These are phyloP conservation scores for Quadroppia sp. DNA, from an alignment of 2,888 invertebrate species.

Conservation along the genomic window DNA sequence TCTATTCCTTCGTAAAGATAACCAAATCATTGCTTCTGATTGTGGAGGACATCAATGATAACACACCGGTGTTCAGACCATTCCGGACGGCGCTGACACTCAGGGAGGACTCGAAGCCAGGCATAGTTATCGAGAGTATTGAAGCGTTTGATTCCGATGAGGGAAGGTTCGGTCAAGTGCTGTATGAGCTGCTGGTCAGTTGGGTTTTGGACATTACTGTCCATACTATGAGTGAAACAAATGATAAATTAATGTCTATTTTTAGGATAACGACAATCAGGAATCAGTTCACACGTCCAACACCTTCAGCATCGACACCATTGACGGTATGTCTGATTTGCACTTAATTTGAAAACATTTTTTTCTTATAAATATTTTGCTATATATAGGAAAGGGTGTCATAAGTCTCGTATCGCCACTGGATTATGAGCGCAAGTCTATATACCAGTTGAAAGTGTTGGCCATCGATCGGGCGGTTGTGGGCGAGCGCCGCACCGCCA, in stretches of 20 bases:
- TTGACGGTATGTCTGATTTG: conserved; percentile 59
- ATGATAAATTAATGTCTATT: background rate
- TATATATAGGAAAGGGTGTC: conserved; percentile 64
- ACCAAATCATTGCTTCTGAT: conserved; percentile 72
- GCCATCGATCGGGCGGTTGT: conserved; percentile 49
- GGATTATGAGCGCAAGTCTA: conserved; percentile 79
- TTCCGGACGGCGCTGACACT: conserved; percentile 76
- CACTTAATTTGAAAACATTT: no score
- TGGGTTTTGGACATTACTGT: no score
- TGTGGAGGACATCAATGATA: conserved; percentile 85
- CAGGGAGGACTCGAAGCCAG: conserved; percentile 67
- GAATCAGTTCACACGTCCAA: conserved; percentile 54
- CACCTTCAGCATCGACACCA: conserved; percentile 73
- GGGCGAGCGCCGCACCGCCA: conserved; percentile 66
- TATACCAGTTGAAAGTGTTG: conserved; percentile 66
- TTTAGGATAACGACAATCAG: conserved; percentile 65
- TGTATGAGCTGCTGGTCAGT: conserved; percentile 71
- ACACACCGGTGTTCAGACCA: conserved; percentile 76
- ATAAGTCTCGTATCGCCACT: conserved; percentile 68
- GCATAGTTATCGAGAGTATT: conserved; percentile 66
- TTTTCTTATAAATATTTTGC: background rate
- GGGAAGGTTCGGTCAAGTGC: conserved; percentile 85
- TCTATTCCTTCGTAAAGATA: no score
- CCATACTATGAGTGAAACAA: background rate
- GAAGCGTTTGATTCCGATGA: conserved; percentile 86